phyloP scores from a whole-genome alignment of 2,113 vertebrate species.

The Actenoides lindsayi region DNA sequence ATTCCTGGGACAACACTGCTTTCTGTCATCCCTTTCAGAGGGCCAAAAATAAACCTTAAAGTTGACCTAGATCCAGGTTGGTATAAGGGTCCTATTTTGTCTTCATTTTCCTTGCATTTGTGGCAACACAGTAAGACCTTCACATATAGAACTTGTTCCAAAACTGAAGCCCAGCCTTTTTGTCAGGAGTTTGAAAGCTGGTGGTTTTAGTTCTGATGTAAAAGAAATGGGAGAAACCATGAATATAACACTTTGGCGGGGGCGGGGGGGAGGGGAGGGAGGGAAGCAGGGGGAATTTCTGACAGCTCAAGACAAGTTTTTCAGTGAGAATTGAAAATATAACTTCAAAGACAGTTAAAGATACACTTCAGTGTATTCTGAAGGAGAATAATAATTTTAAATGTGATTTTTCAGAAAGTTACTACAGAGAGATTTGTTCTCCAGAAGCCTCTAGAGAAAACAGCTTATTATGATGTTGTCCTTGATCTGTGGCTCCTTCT shows the following conservation, averaged over 20 bases:
- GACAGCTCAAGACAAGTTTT: neutral
- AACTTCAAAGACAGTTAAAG: neutral
- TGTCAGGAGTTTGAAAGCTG: neutral
- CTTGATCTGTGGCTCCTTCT: neutral
- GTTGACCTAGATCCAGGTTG: neutral
- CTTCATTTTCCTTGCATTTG: neutral
- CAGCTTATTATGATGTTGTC: neutral
- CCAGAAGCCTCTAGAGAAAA: neutral
- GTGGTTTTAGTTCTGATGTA: neutral
- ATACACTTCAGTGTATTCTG: neutral
- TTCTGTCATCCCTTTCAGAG: neutral
- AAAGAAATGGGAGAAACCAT: neutral
- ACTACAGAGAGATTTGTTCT: neutral
- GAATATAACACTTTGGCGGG: neutral
- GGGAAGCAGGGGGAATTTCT: neutral
- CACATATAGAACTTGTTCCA: neutral
- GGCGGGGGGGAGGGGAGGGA: too few relatives aligned
- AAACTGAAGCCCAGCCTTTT: neutral
- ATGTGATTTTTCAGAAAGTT: neutral
- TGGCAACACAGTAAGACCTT: neutral
- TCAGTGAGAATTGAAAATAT: neutral
- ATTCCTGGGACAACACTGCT: neutral
- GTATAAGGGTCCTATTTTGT: neutral
- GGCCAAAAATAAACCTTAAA: neutral
- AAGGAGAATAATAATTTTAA: neutral